Conservation (phyloP, 2,797 vertebrate species). For the Okamejei kenojei region DNA sequence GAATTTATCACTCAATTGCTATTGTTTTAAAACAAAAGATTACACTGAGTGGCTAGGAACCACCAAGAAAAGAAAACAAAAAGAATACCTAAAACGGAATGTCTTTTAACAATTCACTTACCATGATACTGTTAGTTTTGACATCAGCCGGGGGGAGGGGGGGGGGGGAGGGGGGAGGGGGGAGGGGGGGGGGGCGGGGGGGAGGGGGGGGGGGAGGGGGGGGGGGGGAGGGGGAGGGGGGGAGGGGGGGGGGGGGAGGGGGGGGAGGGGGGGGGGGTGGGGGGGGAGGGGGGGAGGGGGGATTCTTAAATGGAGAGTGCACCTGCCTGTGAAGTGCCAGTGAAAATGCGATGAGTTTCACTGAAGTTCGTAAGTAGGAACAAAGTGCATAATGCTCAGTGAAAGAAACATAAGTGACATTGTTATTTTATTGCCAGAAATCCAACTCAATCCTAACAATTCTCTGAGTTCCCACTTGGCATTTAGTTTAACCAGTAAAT, state of each 20-base stretch:
- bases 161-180: no score
- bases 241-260: no score
- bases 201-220: no score
- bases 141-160: no score
- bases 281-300: no score
- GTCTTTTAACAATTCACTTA: not conserved
- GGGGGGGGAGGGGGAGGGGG: no score
- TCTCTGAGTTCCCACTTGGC: not conserved
- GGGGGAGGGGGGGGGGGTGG: no score
- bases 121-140: not conserved
- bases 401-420: not conserved
- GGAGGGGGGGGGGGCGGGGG: no score
- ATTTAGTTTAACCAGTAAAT: not conserved
- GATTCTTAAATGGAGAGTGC: not conserved
- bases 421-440: not conserved
- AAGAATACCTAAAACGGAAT: not conserved
- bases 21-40: conserved; percentile 21
- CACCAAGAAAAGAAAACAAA: not conserved
- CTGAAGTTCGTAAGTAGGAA: not conserved
- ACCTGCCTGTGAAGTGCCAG: not conserved
- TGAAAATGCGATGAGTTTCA: not conserved
- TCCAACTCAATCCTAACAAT: not conserved
- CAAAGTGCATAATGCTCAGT: not conserved
- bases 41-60: not conserved
- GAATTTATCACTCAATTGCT: conserved; percentile 9